Conservation (phyloP, 37 sponge, comb jelly and placozoan species). For the Spongilla lacustris region DNA sequence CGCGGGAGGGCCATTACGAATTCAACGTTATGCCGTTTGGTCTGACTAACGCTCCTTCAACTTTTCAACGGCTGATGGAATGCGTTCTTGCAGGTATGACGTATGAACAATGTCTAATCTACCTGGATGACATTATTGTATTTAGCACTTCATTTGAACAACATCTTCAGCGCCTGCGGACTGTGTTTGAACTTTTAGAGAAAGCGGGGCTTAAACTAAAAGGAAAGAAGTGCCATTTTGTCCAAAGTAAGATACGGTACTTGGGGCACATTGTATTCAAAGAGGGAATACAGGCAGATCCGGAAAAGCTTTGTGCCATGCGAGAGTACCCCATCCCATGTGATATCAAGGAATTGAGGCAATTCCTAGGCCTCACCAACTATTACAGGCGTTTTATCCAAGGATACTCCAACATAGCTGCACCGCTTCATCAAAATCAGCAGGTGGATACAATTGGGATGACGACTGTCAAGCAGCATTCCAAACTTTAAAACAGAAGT, state of each 20-base stretch:
- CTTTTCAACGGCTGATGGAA: slow-evolving; percentile 42
- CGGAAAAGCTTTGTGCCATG: slow-evolving; percentile 29
- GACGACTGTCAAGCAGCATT: slow-evolving; percentile 30
- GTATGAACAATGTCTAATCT: slow-evolving; percentile 5
- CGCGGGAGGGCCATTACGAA: slow-evolving; percentile 21
- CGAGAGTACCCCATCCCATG: slow-evolving; percentile 35
- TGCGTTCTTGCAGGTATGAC: slow-evolving; percentile 22
- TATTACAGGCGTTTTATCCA: slow-evolving; percentile 38
- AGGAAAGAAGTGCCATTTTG: slow-evolving; percentile 41
- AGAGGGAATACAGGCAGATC: slow-evolving; percentile 35
- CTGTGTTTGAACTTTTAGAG: slow-evolving; percentile 8
- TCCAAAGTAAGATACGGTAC: slow-evolving; percentile 18
- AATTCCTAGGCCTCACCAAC: slow-evolving; percentile 50
- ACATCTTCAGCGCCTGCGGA: slow-evolving; percentile 12
- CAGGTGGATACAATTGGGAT: slow-evolving; percentile 13
- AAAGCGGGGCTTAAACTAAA: slow-evolving; percentile 24
- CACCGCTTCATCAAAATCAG: slow-evolving; percentile 39
- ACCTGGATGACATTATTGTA: slow-evolving; percentile 40
- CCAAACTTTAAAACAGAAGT: slow-evolving; percentile 22
- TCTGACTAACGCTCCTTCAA: slow-evolving; percentile 39
- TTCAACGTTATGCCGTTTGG: slow-evolving; percentile 44
- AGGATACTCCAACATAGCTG: slow-evolving; percentile 33
- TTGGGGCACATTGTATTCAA: slow-evolving; percentile 49
- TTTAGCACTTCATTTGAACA: slow-evolving; percentile 21
- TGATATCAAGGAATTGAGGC: slow-evolving; percentile 20